Evolutionary conservation across 1,140 invertebrate species (phyloP), one percentile per base, ranked within the genome.

Genomic region (Lepidostoma basale): DNA sequence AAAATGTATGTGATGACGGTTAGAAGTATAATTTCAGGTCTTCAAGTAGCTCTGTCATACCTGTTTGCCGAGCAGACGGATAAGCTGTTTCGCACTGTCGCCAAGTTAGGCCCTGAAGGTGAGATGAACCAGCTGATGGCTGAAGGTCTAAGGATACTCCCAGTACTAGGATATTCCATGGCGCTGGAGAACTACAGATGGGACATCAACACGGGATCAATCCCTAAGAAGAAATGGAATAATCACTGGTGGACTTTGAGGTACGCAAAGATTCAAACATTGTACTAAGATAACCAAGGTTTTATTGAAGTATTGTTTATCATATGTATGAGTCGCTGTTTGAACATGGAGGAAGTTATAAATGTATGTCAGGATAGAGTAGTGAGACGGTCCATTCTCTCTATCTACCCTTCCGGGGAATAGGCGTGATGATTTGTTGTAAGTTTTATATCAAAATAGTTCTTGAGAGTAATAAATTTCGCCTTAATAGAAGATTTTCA

Each of bases 41-140:
- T 91, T 74, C 88, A 90, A 76, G 89, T 91, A 76, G 89, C 89
- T 18, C 82, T 91, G 39, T 89, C 89, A 12, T 88, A 91, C 74
- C 83, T 88, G 1, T 81, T 90, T 26, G 84, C 88, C 2, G 74
- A 90, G 12, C 89, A 86, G 20, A 83, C 82, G 12, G 76, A 89
- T 73, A 76, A 75, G 33, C 73, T 80, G 6, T 70, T 78, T 1
- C 77, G 81, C 49, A 74, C 82, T 26, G 74, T 75, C 3, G 73
- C 74, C 0, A 75, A 77, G 10, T 20, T 28, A 76, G 25, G 75
- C 72, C 3, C 74, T 81, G 79, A 86, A 76, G 63, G 79, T 70
- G 74, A 78, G 36, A 78, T 90, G 12, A 90, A 90, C 75, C 85
- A 86, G 69, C 76, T 91, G 20, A 78, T 90, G 67, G 77, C 80